Conservation (phyloP, 2,888 invertebrate genomes). For the Corbicula japonica region DNA sequence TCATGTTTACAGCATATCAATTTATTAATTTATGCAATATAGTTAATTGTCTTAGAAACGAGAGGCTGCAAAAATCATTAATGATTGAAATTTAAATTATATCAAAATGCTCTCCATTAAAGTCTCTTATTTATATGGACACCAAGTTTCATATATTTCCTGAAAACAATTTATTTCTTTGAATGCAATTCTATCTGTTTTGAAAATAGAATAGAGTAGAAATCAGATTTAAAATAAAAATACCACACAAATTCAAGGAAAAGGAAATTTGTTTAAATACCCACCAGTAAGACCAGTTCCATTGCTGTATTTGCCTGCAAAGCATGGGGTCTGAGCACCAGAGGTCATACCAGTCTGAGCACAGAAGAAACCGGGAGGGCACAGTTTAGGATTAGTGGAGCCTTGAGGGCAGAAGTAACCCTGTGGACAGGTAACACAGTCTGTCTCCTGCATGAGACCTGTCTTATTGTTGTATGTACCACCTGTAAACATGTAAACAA, state of each 20-base stretch:
- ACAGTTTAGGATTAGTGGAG: slow-evolving; percentile 64
- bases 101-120: no score
- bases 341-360: slow-evolving; percentile 71
- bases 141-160: no score
- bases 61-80: neutral
- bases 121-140: no score
- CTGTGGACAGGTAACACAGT: slow-evolving; percentile 75
- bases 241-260: no score
- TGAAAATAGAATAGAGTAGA: no score
- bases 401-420: slow-evolving; percentile 79
- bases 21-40: neutral
- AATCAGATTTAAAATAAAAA: no score
- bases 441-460: slow-evolving; percentile 70
- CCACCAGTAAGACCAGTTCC: slow-evolving; percentile 77
- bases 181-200: no score
- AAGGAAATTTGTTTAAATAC: no score
- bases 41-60: neutral
- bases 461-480: slow-evolving; percentile 80
- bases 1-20: neutral
- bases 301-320: slow-evolving; percentile 82
- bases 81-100: no score
- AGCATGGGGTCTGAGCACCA: slow-evolving; percentile 82
- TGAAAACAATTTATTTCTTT: no score
- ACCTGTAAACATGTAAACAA: slow-evolving; percentile 66
- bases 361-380: slow-evolving; percentile 83